Evolutionary conservation across 2,113 vertebrate genomes (phyloP), one percentile per base, ranked within the genome.

Genomic region (Synchiropus splendidus): DNA sequence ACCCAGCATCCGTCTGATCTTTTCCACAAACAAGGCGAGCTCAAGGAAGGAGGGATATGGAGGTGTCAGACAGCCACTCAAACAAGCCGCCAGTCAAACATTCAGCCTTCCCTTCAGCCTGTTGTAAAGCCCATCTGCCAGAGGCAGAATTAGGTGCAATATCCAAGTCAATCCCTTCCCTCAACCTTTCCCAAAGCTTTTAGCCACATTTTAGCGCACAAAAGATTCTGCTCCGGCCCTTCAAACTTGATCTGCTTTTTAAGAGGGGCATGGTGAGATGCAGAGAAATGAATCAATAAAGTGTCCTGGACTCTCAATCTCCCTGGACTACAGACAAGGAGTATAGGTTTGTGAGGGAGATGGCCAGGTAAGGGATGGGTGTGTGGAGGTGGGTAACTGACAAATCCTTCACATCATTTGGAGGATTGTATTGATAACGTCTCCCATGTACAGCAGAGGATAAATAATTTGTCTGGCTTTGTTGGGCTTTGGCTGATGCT

Each of bases 341-440:
- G 74, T 66, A 79, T 77, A 65, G 56, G 52, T 54, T 59, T 40
- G 52, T 33, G 18, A 17, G 45, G 51, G 59, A 59, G 48, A 32
- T 32, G 42, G 39, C 11, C 31, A 12, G 42, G 58, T 50, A n/a
- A 49, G 40, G 60, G 58, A 51, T 39, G 48, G 61, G 58, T 73
- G 61, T 45, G 61, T 96, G 95, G 90, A 89, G 92, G 92, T 91
- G 90, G 89, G 86, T 82, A 81, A 80, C 88, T 88, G 89, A 90
- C 89, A 95, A 97, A 95, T 93, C 89, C 91, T 91, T 90, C 89
- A 91, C 92, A 92, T 90, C 88, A 91, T 90, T 88, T 89, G 79
- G 66, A 65, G 79, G 90, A 86, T 92, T 84, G 88, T 92, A 95
- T 96, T 87, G 87, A 96, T 93, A 91, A 90, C 87, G 89, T 92